Conservation (phyloP, 92 coral and sea anemone species). For the Zoanthus solanderi region DNA sequence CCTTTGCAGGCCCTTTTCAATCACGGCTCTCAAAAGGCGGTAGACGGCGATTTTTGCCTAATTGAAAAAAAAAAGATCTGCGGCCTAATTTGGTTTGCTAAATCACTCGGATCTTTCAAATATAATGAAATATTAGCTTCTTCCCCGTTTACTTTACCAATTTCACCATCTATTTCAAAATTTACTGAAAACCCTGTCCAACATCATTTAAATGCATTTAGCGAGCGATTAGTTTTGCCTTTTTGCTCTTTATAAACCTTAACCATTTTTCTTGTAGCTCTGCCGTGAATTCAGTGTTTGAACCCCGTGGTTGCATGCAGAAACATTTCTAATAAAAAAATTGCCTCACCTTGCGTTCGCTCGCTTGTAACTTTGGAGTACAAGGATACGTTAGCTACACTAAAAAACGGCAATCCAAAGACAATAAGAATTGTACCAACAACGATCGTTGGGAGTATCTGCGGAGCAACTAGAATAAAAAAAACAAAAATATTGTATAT, state of each 20-base stretch:
- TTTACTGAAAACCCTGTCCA: too few relatives aligned
- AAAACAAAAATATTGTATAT: neutral
- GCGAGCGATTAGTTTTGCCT: neutral
- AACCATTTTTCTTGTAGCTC: neutral
- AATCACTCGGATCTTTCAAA: too few relatives aligned
- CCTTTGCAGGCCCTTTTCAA: too few relatives aligned
- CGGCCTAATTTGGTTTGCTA: too few relatives aligned
- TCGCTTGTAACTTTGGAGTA: conserved; percentile 92
- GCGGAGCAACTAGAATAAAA: conserved; percentile 70
- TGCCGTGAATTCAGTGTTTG: neutral
- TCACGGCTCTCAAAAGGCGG: too few relatives aligned
- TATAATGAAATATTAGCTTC: too few relatives aligned
- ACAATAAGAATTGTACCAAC: conserved; percentile 94
- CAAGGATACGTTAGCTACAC: conserved; percentile 90
- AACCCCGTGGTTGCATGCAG: neutral
- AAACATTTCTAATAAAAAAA: neutral
- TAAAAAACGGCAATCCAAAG: conserved; percentile 91
- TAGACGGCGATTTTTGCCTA: too few relatives aligned
- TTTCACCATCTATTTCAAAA: too few relatives aligned
- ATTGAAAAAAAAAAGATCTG: too few relatives aligned
- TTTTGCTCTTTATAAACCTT: neutral
- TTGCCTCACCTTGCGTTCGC: conserved; percentile 79
- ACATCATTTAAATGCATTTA: too few relatives aligned
- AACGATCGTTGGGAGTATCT: conserved; percentile 81
- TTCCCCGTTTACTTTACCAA: too few relatives aligned